Evolutionary conservation across 2,888 invertebrate genomes (phyloP), one percentile per base, ranked within the genome.

Genomic region (Bimastos eiseni): DNA sequence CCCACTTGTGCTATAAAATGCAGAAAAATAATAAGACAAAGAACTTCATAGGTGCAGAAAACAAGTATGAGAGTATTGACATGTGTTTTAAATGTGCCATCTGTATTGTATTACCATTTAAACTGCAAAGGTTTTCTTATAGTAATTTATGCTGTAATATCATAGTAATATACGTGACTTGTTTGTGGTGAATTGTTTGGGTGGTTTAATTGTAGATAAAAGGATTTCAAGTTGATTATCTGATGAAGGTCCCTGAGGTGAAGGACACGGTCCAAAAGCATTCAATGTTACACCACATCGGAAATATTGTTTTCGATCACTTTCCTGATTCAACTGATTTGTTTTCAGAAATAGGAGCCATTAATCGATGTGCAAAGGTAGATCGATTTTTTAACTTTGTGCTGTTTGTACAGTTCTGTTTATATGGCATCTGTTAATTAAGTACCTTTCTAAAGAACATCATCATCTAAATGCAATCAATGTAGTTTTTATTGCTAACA

Each of bases 191-290:
- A 70, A n/a, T 30, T n/a, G 70, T n/a, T 70, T 70, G 30, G 15
- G 13, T 6, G 38, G 1, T 36, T 88, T 34, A 0, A 15, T 89
- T 34, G 41, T 37, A 89, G 89, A 33, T 89, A 24, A 89, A 41
- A 44, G 89, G 33, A 33, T 89, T 41, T 89, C 49, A 89, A 44
- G 89, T 89, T 38, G 99, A 99, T 94, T 99, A 99, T 95, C 96
- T 99, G 94, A 97, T 98, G 89, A 99, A 99, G 96, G 95, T 96
- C 30, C 98, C 98, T 94, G 98, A 99, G 96, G 98, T 99, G 88
- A 98, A 99, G 96, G 99, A 99, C 95, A 99, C 99, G 0, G 98
- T 99, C 84, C 98, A 99, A 95, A 99, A 99, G 95, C 99, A 99
- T 95, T 98, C 99, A 15, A 96, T 99, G 92, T 96, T 99, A 92